Evolutionary conservation across 2,888 invertebrate species (phyloP).

Genomic region (Leptopilina myrica): DNA sequence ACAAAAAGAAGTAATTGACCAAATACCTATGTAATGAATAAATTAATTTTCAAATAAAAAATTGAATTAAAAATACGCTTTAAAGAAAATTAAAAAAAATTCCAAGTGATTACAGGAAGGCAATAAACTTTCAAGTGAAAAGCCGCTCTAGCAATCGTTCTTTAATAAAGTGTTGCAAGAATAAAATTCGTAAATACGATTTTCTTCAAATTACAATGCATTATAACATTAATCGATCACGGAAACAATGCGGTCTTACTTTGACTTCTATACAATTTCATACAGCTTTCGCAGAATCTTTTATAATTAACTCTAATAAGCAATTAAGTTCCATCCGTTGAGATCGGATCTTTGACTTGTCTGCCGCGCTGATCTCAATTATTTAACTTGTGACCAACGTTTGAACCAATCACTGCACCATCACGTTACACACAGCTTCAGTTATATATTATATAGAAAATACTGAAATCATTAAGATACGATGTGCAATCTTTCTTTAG

Average conservation of each 20-base stretch:
- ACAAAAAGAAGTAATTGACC: no score
- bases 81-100: not conserved
- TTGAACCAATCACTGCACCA: slow-evolving; percentile 47
- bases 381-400: slow-evolving; percentile 50
- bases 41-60: no score
- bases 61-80: not conserved
- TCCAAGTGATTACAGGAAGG: not conserved
- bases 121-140: slow-evolving; percentile 10
- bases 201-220: slow-evolving; percentile 14
- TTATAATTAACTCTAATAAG: slow-evolving; percentile 41
- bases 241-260: slow-evolving; percentile 18
- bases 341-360: slow-evolving; percentile 46
- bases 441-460: not conserved
- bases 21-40: no score
- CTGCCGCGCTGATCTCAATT: slow-evolving; percentile 48
- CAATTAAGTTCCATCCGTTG: slow-evolving; percentile 43
- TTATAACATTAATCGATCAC: slow-evolving; percentile 21
- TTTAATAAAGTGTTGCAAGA: slow-evolving; percentile 20
- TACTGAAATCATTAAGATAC: slow-evolving; percentile 27
- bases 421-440: slow-evolving; percentile 18
- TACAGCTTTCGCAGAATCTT: not conserved
- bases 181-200: slow-evolving; percentile 5
- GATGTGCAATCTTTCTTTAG: slow-evolving; percentile 32
- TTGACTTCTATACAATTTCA: slow-evolving; percentile 9
- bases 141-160: not conserved